Evolutionary conservation across 2,113 vertebrate genomes (phyloP), one percentile per base, ranked within the genome.

Genomic region (Lucifuga dentata): DNA sequence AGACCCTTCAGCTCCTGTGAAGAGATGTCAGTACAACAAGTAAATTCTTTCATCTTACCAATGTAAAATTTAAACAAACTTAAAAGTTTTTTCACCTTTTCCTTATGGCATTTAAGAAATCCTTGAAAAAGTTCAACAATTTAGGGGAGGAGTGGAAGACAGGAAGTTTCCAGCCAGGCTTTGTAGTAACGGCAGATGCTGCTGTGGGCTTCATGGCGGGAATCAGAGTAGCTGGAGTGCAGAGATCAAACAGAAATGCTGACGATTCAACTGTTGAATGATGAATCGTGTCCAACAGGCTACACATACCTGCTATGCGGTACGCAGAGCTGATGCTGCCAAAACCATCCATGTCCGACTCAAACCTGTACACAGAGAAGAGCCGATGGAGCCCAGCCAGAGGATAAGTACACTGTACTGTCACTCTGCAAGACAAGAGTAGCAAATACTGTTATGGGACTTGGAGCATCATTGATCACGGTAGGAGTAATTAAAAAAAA

Each of bases 371-470:
- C 3, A 2, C 15, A 0, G 62, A 81, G 74, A 90, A 89, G 17
- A 88, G 80, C 23, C 74, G 76, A 69, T 75, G 24, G 5, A 90
- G 85, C 1, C 83, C 57, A 26, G 60, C 38, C 13, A 85, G 26
- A 13, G 75, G 24, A 73, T 90, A 80, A 5, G 43, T 73, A 39
- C 89, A 93, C 45, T 86, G 83, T 1, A 92, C 6, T 0, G 61
- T 80, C 56, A 92, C 52, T 57, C 90, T 93, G 60, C 3, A 33
- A 45, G 17, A 43, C 11, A 21, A 73, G 20, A 20, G 8, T 17
- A 9, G 7, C 26, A 29, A 29, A 29, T 2, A 15, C n/a, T n/a
- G n/a, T n/a, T 21, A 8, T 35, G 0, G 9, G 20, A 11, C 20
- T 8, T 15, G 26, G 12, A n/a, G 12, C 21, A 2, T 8, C 6